These are phyloP conservation scores for Caenorhabditis becei DNA, from an alignment of 2,888 invertebrate species.

Conservation along the genomic window DNA sequence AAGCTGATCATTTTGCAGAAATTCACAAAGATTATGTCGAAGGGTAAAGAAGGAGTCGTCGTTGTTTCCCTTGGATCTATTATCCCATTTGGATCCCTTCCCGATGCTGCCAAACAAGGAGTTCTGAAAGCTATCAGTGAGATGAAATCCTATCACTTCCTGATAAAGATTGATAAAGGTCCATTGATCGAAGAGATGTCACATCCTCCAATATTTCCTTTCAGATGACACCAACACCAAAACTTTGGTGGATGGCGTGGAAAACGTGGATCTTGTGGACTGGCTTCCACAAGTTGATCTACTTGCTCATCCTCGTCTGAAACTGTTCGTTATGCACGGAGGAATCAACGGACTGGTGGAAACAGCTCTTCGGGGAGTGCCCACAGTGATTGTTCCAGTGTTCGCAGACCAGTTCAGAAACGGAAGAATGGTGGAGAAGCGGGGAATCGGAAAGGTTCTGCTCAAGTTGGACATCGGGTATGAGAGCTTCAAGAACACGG, in stretches of 20 bases:
- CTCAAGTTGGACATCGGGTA: slow-evolving; percentile 65
- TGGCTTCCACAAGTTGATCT: slow-evolving; percentile 79
- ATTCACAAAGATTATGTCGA: slow-evolving; percentile 65
- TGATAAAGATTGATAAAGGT: slow-evolving; percentile 73
- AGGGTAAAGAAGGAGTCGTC: slow-evolving; percentile 71
- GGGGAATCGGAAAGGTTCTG: slow-evolving; percentile 74
- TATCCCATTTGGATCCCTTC: slow-evolving; percentile 58
- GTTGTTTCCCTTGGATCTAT: slow-evolving; percentile 73
- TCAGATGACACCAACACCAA: slow-evolving; percentile 67
- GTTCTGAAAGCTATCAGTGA: slow-evolving; percentile 46
- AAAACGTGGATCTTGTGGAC: slow-evolving; percentile 73
- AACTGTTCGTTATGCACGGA: slow-evolving; percentile 79
- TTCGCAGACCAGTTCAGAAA: slow-evolving; percentile 80
- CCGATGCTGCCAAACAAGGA: slow-evolving; percentile 34
- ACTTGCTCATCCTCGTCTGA: slow-evolving; percentile 75
- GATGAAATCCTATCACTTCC: slow-evolving; percentile 74
- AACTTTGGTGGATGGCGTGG: slow-evolving; percentile 58
- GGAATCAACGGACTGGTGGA: slow-evolving; percentile 79
- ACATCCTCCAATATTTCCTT: not conserved
- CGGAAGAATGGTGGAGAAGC: slow-evolving; percentile 76
- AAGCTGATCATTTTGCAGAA: slow-evolving; percentile 42
- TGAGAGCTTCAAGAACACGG: slow-evolving; percentile 56
- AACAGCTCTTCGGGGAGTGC: slow-evolving; percentile 76
- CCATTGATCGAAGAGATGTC: not conserved
- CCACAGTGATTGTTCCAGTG: slow-evolving; percentile 76